phyloP scores from a whole-genome alignment of 2,797 vertebrate species.

The Philypnodon macrostomus region DNA sequence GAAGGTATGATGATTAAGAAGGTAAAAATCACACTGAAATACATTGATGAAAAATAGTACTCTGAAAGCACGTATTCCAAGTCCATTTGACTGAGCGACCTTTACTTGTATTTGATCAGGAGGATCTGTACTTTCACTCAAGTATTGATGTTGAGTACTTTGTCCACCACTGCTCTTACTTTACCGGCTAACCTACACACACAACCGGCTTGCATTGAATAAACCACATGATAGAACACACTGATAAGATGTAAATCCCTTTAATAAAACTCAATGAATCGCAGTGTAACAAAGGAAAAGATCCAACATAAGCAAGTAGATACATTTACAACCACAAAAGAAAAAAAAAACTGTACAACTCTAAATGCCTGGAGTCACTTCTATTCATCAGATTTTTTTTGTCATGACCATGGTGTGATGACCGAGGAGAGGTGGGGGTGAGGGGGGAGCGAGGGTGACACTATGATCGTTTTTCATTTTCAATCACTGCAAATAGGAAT shows the following conservation, averaged over 20 bases:
- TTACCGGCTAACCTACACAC: no score
- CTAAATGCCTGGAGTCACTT: constrained; percentile 80
- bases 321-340: constrained; percentile 91
- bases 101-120: no score
- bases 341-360: constrained; percentile 84
- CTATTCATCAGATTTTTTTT: constrained; percentile 62
- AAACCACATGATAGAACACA: constrained; percentile 7
- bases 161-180: no score
- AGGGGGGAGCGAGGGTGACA: constrained; percentile 37
- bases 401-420: constrained; percentile 59
- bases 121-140: no score
- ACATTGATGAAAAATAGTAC: no score
- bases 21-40: no score
- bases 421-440: constrained; percentile 43
- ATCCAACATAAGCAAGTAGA: constrained; percentile 78
- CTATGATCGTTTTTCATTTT: constrained; percentile 57
- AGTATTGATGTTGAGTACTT: no score
- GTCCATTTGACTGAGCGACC: no score
- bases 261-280: constrained; percentile 90
- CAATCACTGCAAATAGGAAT: no score
- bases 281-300: constrained; percentile 82
- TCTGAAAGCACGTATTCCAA: no score
- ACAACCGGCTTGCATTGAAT: not conserved
- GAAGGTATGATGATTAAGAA: no score
- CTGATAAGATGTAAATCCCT: constrained; percentile 81